These are phyloP conservation scores for Zophobas morio DNA, from an alignment of 1,140 invertebrate genomes.

Conservation along the genomic window DNA sequence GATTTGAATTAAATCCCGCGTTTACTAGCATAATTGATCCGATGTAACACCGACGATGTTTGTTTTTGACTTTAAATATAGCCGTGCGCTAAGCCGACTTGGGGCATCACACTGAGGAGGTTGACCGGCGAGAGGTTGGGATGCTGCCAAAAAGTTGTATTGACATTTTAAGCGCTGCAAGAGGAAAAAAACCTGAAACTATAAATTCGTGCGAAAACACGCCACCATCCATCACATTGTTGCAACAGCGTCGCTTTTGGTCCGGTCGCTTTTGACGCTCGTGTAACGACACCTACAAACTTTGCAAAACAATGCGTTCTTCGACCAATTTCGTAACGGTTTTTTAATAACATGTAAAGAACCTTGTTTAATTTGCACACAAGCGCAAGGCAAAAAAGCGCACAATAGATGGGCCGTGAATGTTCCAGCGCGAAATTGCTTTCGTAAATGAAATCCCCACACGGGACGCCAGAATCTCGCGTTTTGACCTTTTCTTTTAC, in stretches of 20 bases:
- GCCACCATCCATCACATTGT: conserved; percentile 19
- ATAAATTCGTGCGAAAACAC: conserved; percentile 30
- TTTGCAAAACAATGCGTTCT: not conserved
- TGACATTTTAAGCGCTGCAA: conserved; percentile 37
- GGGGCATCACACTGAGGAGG: conserved; percentile 25
- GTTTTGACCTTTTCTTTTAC: conserved; percentile 4
- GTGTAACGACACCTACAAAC: conserved; percentile 27
- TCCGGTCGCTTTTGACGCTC: conserved; percentile 13
- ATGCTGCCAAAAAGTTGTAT: conserved; percentile 34
- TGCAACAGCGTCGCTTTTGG: conserved; percentile 24
- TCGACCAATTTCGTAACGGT: conserved; percentile 8
- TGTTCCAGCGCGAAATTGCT: conserved; percentile 1
- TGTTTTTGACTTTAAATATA: conserved; percentile 35
- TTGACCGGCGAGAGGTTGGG: conserved; percentile 26
- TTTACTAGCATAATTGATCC: not conserved
- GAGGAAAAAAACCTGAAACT: conserved; percentile 22
- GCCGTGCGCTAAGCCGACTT: not conserved
- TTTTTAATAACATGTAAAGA: not conserved
- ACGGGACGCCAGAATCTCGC: conserved; percentile 10
- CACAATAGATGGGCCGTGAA: not conserved
- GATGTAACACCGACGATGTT: not conserved
- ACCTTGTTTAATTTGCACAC: conserved; percentile 14
- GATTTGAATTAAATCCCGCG: conserved; percentile 5
- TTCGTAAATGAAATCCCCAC: conserved; percentile 16
- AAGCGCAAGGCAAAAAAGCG: not conserved